Evolutionary conservation across 1,140 invertebrate genomes (phyloP), one percentile per base, ranked within the genome.

Genomic region (Brachionus calyciflorus): DNA sequence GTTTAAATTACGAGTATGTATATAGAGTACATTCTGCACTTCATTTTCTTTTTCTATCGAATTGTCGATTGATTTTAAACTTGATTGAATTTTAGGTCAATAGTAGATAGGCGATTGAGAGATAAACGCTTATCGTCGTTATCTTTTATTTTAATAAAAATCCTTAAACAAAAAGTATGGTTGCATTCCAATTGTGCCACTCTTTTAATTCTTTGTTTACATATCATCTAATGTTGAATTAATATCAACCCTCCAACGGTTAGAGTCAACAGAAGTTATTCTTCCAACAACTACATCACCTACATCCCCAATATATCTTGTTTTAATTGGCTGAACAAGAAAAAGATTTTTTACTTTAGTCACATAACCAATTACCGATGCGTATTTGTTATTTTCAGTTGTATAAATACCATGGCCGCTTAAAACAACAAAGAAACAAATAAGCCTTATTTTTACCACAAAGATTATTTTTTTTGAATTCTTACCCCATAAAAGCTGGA

Each of bases 241-340:
- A 2, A 92, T 93, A 80, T 98, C 94, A 30, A 99, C 92, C 87
- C 93, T 93, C 95, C 95, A 98, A 79, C 93, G 86, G 82, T 91
- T 92, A 80, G 94, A 91, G 53, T 86, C 85, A n/a, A 86, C 82
- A 84, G 97, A 93, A 0, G 91, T 89, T 17, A 99, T 91, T 77
- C 96, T 87, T 0, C 94, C 96, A 46, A 99, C 91, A 41, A 99
- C 89, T 17, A 99, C 93, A 87, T 99, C 96, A 0, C 96, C 96
- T 76, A 98, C 92, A 86, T 98, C 94, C 7, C 96, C 88, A 79
- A 83, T 83, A 78, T 88, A 88, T 49, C 87, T 81, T 80, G 91
- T 91, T 84, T 96, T 96, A 6, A 96, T 84, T 0, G 96, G 93
- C 78, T 88, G 89, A 3, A 99, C 90, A 26, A 92, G 92, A 65